Conservation (phyloP, 2,888 invertebrate species). For the Drosophila nigricruria region DNA sequence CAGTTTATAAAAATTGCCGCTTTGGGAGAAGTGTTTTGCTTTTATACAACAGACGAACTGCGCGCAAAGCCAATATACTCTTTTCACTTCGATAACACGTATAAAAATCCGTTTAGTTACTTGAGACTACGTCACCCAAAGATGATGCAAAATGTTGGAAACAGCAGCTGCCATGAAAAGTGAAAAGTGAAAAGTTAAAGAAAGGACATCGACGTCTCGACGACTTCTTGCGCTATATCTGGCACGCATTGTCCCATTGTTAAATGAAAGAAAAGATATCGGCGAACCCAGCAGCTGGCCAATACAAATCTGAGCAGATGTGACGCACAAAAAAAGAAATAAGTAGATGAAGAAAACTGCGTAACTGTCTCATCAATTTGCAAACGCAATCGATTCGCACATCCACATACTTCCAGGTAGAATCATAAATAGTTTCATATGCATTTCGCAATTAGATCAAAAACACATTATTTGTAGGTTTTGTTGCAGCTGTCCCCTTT, state of each 20-base stretch:
- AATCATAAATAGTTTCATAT: constrained; percentile 32
- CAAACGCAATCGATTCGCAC: constrained; percentile 57
- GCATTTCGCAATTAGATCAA: constrained; percentile 69
- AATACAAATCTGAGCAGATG: constrained; percentile 19
- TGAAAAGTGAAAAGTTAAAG: constrained; percentile 25
- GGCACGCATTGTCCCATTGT: constrained; percentile 43
- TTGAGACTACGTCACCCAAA: constrained; percentile 18
- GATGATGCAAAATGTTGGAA: constrained; percentile 61
- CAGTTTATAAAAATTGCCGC: too few relatives aligned
- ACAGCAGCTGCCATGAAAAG: constrained; percentile 49
- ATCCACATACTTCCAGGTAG: constrained; percentile 19
- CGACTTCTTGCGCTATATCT: constrained; percentile 53
- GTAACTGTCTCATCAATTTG: constrained; percentile 73
- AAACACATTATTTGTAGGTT: constrained; percentile 8
- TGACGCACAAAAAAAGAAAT: constrained; percentile 5
- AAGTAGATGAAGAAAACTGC: constrained; percentile 37
- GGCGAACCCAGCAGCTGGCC: constrained; percentile 39
- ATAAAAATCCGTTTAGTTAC: not conserved
- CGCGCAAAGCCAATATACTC: not conserved
- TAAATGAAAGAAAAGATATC: constrained; percentile 16
- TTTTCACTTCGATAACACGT: not conserved
- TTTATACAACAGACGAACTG: too few relatives aligned
- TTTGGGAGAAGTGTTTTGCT: too few relatives aligned
- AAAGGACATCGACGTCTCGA: constrained; percentile 10
- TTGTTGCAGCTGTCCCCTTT: constrained; percentile 51